Percentiles rank a stretch among this genome's conserved stretches.
phyloP scores from a whole-genome alignment of 2,113 vertebrate species.

The Cervus canadensis region DNA sequence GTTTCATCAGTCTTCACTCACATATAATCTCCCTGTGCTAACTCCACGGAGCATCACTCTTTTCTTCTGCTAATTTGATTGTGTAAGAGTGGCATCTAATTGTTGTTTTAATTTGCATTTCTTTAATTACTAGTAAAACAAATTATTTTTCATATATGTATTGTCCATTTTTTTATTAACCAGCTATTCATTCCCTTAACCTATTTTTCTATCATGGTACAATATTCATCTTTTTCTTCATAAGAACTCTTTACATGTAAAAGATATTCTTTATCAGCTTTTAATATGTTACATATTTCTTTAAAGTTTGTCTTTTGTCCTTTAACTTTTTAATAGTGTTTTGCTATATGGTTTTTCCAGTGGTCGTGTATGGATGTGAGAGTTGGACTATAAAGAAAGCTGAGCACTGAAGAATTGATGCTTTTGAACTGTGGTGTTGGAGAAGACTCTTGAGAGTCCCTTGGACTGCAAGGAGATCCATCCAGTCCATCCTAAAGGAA shows the following conservation, averaged over 20 bases:
- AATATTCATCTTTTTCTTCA: background rate
- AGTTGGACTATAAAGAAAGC: background rate
- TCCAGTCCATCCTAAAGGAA: background rate
- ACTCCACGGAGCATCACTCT: background rate
- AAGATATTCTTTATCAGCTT: background rate
- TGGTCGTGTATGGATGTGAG: background rate
- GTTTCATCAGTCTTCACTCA: background rate
- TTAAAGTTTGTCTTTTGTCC: background rate
- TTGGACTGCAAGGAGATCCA: background rate
- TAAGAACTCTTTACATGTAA: background rate
- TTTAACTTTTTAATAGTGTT: background rate
- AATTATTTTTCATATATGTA: background rate
- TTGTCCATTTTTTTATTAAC: background rate
- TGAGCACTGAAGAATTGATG: background rate
- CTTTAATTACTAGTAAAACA: background rate
- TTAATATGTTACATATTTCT: background rate
- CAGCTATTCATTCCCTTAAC: background rate
- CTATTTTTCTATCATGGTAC: background rate
- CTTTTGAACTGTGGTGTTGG: background rate
- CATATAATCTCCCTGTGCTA: background rate
- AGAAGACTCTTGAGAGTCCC: background rate
- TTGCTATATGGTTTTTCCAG: background rate
- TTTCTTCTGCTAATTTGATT: background rate
- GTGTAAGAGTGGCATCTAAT: background rate
- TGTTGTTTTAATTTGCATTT: background rate